Evolutionary conservation across 2,888 invertebrate genomes (phyloP).

Genomic region (Tridacna gigas): DNA sequence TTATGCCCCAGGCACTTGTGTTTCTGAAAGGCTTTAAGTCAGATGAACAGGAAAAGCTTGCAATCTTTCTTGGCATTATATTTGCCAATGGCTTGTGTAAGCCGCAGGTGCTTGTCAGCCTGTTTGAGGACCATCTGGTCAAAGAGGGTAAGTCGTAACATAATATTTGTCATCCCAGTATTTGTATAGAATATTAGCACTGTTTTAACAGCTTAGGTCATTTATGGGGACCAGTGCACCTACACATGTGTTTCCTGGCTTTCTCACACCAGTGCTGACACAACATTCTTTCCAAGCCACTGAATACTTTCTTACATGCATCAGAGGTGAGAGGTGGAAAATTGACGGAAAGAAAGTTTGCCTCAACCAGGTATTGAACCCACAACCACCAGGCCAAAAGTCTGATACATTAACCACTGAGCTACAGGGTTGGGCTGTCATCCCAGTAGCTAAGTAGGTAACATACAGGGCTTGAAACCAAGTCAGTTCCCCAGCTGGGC

Average conservation of each 20-base stretch:
- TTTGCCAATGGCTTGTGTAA: slow-evolving; percentile 96
- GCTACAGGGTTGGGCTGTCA: no score
- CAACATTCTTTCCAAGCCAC: background rate
- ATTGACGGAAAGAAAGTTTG: no score
- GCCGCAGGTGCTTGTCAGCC: slow-evolving; percentile 90
- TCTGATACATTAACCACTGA: no score
- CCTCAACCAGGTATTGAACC: no score
- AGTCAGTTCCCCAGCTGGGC: no score
- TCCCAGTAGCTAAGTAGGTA: no score
- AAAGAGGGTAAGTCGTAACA: slow-evolving; percentile 85
- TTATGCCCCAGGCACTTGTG: slow-evolving; percentile 86
- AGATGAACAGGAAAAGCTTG: slow-evolving; percentile 95
- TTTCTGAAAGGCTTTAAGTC: slow-evolving; percentile 97
- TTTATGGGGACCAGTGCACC: background rate
- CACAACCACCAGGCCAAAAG: no score
- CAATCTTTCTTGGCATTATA: slow-evolving; percentile 97
- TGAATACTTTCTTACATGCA: background rate
- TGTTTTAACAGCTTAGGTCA: background rate
- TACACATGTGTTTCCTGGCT: no score
- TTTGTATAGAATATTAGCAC: background rate
- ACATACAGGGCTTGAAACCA: no score
- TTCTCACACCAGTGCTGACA: background rate
- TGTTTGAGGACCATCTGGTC: slow-evolving; percentile 91
- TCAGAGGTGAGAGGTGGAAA: no score
- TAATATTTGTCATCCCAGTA: background rate